Evolutionary conservation across 2,113 vertebrate species (phyloP).

Genomic region (Cyprichromis sp.): DNA sequence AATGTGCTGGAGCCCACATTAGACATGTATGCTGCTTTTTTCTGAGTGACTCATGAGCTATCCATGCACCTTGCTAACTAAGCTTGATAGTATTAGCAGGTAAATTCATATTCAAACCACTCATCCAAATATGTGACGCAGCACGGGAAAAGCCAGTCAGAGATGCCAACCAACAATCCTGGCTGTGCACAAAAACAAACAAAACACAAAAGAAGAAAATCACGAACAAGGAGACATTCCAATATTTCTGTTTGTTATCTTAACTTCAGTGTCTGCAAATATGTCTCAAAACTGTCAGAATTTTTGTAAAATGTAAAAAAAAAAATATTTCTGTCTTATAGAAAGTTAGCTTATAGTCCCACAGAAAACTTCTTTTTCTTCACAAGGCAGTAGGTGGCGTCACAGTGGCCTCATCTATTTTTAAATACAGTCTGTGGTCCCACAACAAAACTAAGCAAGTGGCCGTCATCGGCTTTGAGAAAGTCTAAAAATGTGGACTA

Average conservation of each 20-base stretch:
- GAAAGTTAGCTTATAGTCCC: background rate
- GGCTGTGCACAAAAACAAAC: background rate
- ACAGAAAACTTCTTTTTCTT: fast-evolving
- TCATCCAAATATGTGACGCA: background rate
- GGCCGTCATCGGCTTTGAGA: background rate
- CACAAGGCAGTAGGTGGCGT: background rate
- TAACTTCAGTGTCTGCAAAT: background rate
- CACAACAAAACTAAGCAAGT: background rate
- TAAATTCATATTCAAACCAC: background rate
- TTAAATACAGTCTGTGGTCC: background rate
- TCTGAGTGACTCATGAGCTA: background rate
- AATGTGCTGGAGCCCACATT: background rate
- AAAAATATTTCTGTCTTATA: background rate
- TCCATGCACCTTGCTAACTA: background rate
- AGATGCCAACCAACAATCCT: background rate
- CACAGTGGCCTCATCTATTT: background rate
- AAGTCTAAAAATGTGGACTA: background rate
- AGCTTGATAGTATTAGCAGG: background rate
- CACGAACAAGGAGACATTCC: background rate
- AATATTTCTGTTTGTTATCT: background rate
- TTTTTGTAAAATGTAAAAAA: background rate
- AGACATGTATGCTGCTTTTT: background rate
- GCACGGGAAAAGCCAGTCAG: background rate
- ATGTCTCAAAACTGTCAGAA: background rate
- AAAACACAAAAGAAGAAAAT: background rate